Evolutionary conservation across 2,797 vertebrate species (phyloP).

Genomic region (Steatocranus sp.): DNA sequence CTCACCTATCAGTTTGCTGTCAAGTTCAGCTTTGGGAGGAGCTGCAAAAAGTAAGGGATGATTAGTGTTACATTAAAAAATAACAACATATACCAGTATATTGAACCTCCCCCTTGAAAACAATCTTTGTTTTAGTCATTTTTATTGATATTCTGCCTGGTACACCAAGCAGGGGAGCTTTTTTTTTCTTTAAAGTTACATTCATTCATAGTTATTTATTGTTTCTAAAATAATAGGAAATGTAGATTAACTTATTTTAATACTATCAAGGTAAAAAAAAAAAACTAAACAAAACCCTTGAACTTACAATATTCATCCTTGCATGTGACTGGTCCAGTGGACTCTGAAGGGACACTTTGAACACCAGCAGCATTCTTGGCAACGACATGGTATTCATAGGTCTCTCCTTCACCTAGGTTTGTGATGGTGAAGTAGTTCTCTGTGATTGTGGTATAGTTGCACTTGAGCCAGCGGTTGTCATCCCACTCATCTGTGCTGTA

Average conservation of each 20-base stretch:
- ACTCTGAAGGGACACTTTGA: constrained; percentile 90
- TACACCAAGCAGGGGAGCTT: not conserved
- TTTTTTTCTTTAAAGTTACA: not conserved
- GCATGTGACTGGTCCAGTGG: constrained; percentile 91
- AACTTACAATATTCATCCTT: constrained; percentile 95
- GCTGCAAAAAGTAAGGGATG: constrained; percentile 63
- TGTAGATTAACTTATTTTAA: not conserved
- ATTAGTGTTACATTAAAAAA: not conserved
- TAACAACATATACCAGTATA: not conserved
- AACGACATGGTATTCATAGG: constrained; percentile 88
- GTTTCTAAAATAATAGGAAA: not conserved
- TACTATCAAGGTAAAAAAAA: not conserved
- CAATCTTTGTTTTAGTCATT: not conserved
- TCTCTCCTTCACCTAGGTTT: constrained; percentile 87
- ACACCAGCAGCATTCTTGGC: constrained; percentile 94
- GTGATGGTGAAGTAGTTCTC: constrained; percentile 90
- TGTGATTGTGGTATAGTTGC: constrained; percentile 95
- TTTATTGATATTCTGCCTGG: not conserved
- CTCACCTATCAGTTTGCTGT: constrained; percentile 89
- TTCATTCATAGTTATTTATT: not conserved
- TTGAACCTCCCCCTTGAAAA: not conserved
- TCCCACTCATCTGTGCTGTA: constrained; percentile 83
- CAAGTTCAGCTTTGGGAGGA: constrained; percentile 93
- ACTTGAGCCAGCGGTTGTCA: constrained; percentile 94
- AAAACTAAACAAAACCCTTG: not conserved